phyloP scores from a whole-genome alignment of 2,888 invertebrate species.

The Rotaria macrura region DNA sequence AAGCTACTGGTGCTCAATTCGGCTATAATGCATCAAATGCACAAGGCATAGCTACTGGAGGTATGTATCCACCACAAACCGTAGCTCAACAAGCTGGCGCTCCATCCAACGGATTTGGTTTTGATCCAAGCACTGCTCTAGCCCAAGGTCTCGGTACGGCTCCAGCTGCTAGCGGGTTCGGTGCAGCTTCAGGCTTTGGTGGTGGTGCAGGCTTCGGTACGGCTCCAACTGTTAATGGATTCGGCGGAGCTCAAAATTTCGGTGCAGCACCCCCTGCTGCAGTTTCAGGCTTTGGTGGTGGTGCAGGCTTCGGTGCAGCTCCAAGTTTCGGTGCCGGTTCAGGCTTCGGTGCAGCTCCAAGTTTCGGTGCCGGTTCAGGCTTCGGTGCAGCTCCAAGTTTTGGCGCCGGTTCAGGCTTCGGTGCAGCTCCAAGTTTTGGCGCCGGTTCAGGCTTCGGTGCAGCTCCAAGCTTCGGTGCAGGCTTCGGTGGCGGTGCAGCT shows the following conservation, averaged over 20 bases:
- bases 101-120: background rate
- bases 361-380: background rate
- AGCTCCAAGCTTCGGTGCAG: background rate
- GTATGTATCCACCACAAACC: conserved; percentile 2
- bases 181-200: background rate
- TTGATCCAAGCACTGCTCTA: background rate
- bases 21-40: background rate
- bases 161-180: too few relatives aligned
- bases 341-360: background rate
- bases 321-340: background rate
- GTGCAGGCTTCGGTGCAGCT: background rate
- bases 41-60: background rate
- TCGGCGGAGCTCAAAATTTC: background rate
- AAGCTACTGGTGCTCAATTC: background rate
- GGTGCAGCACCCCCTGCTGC: background rate
- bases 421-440: background rate
- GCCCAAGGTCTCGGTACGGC: background rate
- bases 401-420: background rate
- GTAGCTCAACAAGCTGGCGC: background rate
- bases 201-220: background rate
- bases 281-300: background rate
- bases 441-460: background rate
- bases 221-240: background rate
- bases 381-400: background rate
- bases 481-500: background rate